A percentile compares a stretch with the other conserved stretches of the same genome.
phyloP scores from a whole-genome alignment of 2,888 invertebrate species.

The Punctoribates punctum region DNA sequence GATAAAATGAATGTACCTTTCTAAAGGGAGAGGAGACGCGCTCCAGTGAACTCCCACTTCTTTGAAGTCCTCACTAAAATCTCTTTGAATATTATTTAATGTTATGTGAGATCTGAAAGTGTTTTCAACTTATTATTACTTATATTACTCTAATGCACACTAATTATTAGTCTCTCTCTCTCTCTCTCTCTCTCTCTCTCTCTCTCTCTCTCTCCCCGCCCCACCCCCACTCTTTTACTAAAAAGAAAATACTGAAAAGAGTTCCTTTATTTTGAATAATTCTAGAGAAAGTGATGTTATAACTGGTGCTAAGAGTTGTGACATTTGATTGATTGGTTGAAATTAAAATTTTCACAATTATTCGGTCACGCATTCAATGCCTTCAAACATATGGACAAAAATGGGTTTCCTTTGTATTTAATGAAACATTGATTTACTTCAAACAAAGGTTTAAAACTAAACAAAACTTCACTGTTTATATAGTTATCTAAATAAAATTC shows the following conservation, averaged over 20 bases:
- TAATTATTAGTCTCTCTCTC: background rate
- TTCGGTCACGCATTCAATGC: background rate
- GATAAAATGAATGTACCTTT: background rate
- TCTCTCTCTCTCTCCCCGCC: background rate
- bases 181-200: constrained; percentile 19
- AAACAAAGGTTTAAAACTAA: no score
- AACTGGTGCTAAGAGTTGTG: no score
- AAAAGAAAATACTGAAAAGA: no score
- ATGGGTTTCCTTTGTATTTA: no score
- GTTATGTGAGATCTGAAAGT: background rate
- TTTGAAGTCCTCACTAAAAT: background rate
- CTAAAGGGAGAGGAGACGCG: constrained; percentile 11
- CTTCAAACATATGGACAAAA: no score
- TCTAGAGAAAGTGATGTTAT: background rate
- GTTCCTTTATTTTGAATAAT: background rate
- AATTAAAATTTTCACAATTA: background rate
- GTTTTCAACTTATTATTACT: background rate
- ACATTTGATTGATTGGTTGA: no score
- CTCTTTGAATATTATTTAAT: background rate
- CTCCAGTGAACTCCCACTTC: constrained; percentile 3
- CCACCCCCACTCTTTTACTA: no score
- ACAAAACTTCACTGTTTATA: no score
- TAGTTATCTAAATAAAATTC: no score
- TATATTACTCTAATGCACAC: background rate
- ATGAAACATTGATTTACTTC: no score